Conservation (phyloP, 2,888 invertebrate species). For the Lissocephala sabroskyi region DNA sequence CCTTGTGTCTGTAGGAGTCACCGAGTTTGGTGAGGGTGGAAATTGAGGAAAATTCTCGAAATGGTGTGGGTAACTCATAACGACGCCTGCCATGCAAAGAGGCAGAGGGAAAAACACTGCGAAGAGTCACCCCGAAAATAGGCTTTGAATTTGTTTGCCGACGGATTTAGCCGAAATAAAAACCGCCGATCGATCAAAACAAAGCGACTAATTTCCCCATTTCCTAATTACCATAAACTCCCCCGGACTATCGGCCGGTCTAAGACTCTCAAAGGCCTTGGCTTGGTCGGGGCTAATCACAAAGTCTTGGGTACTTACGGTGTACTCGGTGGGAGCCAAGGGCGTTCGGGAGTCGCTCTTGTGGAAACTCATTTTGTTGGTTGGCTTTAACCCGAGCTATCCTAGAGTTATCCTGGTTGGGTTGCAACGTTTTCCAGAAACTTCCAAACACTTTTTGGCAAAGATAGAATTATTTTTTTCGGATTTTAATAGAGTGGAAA, state of each 20-base stretch:
- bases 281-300: too few species aligned
- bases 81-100: conserved; percentile 23
- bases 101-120: conserved; percentile 5
- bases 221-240: too few species aligned
- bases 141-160: conserved; percentile 42
- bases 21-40: conserved; percentile 37
- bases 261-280: too few species aligned
- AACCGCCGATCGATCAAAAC: too few species aligned
- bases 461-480: background rate
- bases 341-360: conserved; percentile 72
- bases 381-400: too few species aligned
- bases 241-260: too few species aligned
- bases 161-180: too few species aligned
- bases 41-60: too few species aligned
- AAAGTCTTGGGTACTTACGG: conserved; percentile 64
- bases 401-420: conserved; percentile 31
- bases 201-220: background rate
- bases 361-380: conserved; percentile 70
- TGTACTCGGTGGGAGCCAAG: conserved; percentile 68
- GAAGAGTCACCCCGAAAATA: conserved; percentile 49
- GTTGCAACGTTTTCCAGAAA: conserved; percentile 44
- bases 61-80: conserved; percentile 33
- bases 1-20: conserved; percentile 10
- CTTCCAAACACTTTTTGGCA: conserved; percentile 49
- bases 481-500: background rate